phyloP scores from a whole-genome alignment of 2,113 vertebrate genomes.

The Crotalus viridis region DNA sequence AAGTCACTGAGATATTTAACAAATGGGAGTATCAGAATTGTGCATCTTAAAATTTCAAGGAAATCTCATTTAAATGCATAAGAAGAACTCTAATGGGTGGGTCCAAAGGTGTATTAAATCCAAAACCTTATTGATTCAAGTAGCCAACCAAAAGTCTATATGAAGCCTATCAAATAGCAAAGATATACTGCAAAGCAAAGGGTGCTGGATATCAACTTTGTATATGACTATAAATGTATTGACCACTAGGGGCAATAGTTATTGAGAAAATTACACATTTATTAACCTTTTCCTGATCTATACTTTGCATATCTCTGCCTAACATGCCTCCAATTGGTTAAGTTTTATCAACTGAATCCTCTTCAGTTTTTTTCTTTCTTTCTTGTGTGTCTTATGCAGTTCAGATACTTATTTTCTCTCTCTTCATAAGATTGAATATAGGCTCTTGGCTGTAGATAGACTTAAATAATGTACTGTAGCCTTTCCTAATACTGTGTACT shows the following conservation, averaged over 20 bases:
- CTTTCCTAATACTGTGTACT: background rate
- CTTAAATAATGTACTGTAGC: background rate
- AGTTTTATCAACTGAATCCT: background rate
- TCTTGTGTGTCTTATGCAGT: background rate
- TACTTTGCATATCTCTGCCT: background rate
- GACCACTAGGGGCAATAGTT: background rate
- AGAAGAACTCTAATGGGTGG: background rate
- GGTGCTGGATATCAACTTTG: background rate
- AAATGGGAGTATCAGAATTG: background rate
- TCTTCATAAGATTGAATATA: background rate
- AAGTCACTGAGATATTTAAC: background rate
- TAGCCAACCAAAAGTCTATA: background rate
- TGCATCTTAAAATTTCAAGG: background rate
- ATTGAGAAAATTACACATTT: background rate
- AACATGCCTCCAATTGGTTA: background rate
- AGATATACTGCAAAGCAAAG: background rate
- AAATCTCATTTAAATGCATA: background rate
- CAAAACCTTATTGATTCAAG: background rate
- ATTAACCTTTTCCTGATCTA: background rate
- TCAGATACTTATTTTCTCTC: background rate
- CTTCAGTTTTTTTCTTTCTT: background rate
- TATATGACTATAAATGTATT: background rate
- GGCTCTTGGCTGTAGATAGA: background rate
- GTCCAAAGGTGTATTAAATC: background rate
- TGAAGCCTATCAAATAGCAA: background rate